These are phyloP conservation scores for Neopipo cinnamomea DNA, from an alignment of 2,113 vertebrate genomes.

Conservation along the genomic window DNA sequence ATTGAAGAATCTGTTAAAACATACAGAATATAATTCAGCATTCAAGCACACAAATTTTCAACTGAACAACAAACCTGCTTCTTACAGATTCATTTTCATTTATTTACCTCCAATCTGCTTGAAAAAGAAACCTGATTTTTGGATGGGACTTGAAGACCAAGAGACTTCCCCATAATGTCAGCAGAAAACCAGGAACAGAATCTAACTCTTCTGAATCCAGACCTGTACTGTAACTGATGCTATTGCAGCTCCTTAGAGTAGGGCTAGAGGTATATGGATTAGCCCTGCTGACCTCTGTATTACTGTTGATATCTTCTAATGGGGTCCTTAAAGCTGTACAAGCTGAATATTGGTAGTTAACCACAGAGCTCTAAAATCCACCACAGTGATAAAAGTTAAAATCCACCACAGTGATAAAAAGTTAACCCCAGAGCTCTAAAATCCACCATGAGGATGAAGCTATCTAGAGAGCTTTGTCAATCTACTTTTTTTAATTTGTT, in stretches of 20 bases:
- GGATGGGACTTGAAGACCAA: not conserved
- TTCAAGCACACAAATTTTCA: not conserved
- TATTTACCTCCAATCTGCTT: not conserved
- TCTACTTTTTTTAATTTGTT: not conserved
- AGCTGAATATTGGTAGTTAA: not conserved
- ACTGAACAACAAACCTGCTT: not conserved
- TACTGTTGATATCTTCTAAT: not conserved
- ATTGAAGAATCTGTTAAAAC: not conserved
- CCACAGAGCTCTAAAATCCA: not conserved
- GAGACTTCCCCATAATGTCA: not conserved
- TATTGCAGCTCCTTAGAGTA: not conserved
- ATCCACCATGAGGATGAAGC: not conserved
- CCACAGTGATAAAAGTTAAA: too few relatives aligned
- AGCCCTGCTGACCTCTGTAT: not conserved
- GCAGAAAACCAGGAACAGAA: not conserved
- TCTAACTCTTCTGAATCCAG: not conserved
- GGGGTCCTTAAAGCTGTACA: not conserved
- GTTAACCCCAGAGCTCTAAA: not conserved
- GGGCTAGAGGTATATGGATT: not conserved
- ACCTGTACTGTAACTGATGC: not conserved
- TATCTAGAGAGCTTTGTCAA: not conserved
- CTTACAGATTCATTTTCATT: not conserved
- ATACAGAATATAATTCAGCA: not conserved
- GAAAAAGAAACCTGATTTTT: not conserved
- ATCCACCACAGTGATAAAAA: too few relatives aligned